phyloP scores from a whole-genome alignment of 2,113 vertebrate genomes.

The Chelonoidis abingdonii region DNA sequence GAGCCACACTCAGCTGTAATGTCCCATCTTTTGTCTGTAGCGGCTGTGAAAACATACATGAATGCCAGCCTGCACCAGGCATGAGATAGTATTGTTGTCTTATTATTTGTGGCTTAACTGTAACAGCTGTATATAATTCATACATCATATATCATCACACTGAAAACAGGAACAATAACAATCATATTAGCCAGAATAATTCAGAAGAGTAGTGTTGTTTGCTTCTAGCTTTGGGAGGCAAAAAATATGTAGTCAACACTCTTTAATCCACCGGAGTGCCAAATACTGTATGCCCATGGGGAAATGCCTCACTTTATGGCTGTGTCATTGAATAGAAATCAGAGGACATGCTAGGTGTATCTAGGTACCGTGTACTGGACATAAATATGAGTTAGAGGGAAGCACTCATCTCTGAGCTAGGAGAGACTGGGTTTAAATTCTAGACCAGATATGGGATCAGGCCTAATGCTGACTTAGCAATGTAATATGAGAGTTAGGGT shows the following conservation, averaged over 20 bases:
- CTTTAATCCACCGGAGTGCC: not conserved
- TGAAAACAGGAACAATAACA: constrained; percentile 31
- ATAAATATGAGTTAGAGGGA: not conserved
- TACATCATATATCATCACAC: constrained; percentile 33
- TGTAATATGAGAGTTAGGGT: not conserved
- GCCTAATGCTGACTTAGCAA: not conserved
- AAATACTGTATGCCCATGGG: not conserved
- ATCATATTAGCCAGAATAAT: constrained; percentile 29
- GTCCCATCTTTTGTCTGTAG: constrained; percentile 54
- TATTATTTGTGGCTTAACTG: constrained; percentile 41
- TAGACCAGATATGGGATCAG: not conserved
- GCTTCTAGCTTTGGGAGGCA: not conserved
- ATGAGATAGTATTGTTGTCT: constrained; percentile 31
- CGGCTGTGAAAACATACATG: constrained; percentile 43
- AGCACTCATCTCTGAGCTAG: not conserved
- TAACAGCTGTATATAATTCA: constrained; percentile 52
- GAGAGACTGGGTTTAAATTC: not conserved
- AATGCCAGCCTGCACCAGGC: constrained; percentile 6
- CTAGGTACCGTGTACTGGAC: not conserved
- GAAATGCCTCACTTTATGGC: not conserved
- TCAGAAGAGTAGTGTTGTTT: constrained; percentile 22
- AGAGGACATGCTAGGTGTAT: not conserved
- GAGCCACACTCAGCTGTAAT: constrained; percentile 46
- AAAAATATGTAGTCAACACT: not conserved
- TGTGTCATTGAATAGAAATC: not conserved